Conservation (phyloP, 2,888 invertebrate species). For the Sphaeridia pumilis region DNA sequence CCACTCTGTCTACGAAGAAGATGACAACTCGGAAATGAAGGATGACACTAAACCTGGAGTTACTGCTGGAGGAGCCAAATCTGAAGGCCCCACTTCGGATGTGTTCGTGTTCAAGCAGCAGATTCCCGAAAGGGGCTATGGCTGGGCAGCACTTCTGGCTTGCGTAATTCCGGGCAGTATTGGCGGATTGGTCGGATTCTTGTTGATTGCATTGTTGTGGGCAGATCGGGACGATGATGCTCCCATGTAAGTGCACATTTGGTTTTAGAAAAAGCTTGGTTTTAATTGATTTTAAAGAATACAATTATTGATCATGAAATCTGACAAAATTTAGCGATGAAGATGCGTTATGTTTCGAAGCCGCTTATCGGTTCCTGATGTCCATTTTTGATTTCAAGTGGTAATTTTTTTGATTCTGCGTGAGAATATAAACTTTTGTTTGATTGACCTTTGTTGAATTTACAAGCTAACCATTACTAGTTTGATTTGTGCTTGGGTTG, state of each 20-base stretch:
- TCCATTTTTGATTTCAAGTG: slow-evolving; percentile 16
- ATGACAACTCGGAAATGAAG: slow-evolving; percentile 9
- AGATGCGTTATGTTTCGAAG: slow-evolving; percentile 35
- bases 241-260: slow-evolving; percentile 30
- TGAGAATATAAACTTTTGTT: no score
- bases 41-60: slow-evolving; percentile 6
- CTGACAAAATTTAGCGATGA: slow-evolving; percentile 29
- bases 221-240: slow-evolving; percentile 32
- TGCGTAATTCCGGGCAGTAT: slow-evolving; percentile 27
- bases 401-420: not conserved
- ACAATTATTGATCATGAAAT: no score
- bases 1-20: not conserved
- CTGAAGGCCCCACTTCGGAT: slow-evolving; percentile 4
- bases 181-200: slow-evolving; percentile 30
- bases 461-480: no score
- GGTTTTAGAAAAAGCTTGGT: no score
- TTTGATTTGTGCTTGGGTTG: no score
- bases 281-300: no score
- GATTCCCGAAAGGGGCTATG: slow-evolving; percentile 31
- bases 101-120: slow-evolving; percentile 23
- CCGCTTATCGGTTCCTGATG: slow-evolving; percentile 32
- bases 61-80: not conserved
- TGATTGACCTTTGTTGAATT: no score
- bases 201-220: slow-evolving; percentile 31
- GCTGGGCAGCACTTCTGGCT: slow-evolving; percentile 25